Percentiles rank a stretch among this genome's conserved stretches.
phyloP scores from a whole-genome alignment of 2,113 vertebrate genomes.

The Mustelus asterias region DNA sequence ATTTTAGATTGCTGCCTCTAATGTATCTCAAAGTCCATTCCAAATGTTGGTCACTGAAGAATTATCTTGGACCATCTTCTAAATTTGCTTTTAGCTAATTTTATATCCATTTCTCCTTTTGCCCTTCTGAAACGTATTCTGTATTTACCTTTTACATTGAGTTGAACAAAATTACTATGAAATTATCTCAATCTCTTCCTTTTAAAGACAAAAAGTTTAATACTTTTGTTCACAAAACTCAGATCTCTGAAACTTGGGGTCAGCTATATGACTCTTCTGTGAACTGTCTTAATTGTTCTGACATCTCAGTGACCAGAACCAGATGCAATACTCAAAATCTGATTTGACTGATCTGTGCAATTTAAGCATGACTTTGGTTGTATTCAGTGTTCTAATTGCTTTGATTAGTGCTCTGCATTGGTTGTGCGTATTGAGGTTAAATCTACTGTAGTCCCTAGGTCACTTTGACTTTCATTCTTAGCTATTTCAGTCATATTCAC shows the following conservation, averaged over 20 bases:
- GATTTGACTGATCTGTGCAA: not conserved
- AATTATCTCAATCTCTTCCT: not conserved
- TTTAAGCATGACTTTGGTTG: not conserved
- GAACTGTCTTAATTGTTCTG: not conserved
- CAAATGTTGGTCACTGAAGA: not conserved
- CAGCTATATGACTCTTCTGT: not conserved
- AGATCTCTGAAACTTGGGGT: not conserved
- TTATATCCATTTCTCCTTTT: not conserved
- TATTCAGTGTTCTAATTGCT: not conserved
- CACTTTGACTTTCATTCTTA: not conserved
- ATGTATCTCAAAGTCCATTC: not conserved
- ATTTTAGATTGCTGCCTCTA: not conserved
- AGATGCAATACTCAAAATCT: not conserved
- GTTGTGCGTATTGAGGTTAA: not conserved
- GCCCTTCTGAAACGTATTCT: not conserved
- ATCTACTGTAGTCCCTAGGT: not conserved
- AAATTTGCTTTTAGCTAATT: not conserved
- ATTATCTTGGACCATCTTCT: not conserved
- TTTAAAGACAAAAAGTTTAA: not conserved
- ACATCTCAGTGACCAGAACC: not conserved
- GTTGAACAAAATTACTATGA: not conserved
- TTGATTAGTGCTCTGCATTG: not conserved
- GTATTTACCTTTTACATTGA: not conserved
- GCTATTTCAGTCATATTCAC: not conserved
- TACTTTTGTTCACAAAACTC: not conserved